phyloP scores from a whole-genome alignment of 2,888 invertebrate species.

The Mactromeris polynyma region DNA sequence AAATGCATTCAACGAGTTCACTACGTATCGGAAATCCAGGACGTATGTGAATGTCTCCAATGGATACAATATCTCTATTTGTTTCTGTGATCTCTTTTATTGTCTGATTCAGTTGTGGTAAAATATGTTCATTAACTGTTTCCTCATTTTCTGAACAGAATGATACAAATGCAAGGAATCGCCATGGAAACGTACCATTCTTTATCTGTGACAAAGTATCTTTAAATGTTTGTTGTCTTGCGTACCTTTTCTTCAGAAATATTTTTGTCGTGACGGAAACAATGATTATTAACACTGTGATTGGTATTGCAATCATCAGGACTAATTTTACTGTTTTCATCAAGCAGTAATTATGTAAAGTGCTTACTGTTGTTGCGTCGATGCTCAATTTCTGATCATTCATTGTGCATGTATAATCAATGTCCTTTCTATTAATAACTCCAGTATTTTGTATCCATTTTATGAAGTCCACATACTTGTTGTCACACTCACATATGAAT shows the following conservation, averaged over 20 bases:
- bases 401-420: neutral
- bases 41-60: neutral
- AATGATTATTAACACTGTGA: neutral
- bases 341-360: neutral
- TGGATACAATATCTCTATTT: neutral
- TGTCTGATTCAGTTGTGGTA: neutral
- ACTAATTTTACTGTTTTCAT: neutral
- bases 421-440: neutral
- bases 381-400: neutral
- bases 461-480: neutral
- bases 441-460: neutral
- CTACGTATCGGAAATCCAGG: constrained; percentile 22
- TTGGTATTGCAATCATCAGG: neutral
- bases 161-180: constrained; percentile 19
- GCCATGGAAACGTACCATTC: constrained; percentile 10
- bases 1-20: constrained; percentile 24
- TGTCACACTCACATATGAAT: neutral
- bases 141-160: constrained; percentile 22
- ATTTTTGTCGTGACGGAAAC: neutral
- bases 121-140: neutral
- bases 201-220: neutral
- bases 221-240: neutral
- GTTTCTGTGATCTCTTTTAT: neutral
- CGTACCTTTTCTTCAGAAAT: neutral
- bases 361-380: neutral